A percentile compares a stretch with the other conserved stretches of the same genome.
Conservation (phyloP, 2,797 vertebrate species). For the Phoeniculus purpureus region DNA sequence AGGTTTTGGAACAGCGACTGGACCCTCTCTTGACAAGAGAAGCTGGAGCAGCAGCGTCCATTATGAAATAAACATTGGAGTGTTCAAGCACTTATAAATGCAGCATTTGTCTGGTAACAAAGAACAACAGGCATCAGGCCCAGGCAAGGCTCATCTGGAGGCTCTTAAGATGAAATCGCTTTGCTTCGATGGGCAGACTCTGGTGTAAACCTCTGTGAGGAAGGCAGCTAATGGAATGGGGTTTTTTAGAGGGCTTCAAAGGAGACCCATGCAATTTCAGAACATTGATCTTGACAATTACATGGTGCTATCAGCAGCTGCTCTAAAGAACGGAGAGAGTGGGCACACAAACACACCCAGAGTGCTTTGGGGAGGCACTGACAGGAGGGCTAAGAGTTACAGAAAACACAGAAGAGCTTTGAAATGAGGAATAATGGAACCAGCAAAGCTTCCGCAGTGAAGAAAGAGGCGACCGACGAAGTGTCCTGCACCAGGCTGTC, state of each 20-base stretch:
- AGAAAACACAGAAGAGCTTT: conserved; percentile 11
- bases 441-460: not conserved
- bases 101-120: not conserved
- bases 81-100: not conserved
- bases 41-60: not conserved
- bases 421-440: conserved; percentile 1
- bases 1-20: not conserved
- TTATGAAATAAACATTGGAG: not conserved
- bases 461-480: not conserved
- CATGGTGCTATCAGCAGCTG: not conserved
- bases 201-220: not conserved
- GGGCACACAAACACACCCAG: not conserved
- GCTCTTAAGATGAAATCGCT: not conserved
- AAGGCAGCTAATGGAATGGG: conserved; percentile 7
- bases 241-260: conserved; percentile 14
- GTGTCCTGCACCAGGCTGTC: not conserved
- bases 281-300: conserved; percentile 24
- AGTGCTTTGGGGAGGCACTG: not conserved
- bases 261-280: conserved; percentile 35
- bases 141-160: not conserved
- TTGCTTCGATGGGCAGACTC: not conserved
- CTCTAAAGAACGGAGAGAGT: conserved; percentile 1
- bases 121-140: not conserved
- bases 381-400: not conserved
- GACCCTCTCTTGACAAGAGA: not conserved